Evolutionary conservation across 2,113 vertebrate genomes (phyloP).

Genomic region (Atractosteus spatula): DNA sequence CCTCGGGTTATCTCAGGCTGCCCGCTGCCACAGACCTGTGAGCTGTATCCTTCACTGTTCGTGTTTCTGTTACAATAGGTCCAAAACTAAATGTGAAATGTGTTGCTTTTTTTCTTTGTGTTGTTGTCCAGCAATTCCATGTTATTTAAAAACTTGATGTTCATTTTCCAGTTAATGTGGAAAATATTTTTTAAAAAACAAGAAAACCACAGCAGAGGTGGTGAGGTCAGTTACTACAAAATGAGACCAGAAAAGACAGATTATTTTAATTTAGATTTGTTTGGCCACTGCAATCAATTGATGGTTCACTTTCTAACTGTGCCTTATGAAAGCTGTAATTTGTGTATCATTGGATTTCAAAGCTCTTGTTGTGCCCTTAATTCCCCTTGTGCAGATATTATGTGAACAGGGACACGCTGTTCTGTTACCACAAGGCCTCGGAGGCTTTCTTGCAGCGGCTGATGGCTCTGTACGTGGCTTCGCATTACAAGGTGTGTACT

Average conservation of each 20-base stretch:
- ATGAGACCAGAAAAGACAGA: too few species aligned
- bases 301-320: too few species aligned
- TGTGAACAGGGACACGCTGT: constrained; percentile 93
- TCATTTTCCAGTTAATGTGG: too few species aligned
- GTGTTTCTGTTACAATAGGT: not conserved
- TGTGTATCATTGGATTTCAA: too few species aligned
- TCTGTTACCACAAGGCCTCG: constrained; percentile 95
- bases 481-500: constrained; percentile 88
- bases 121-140: not conserved
- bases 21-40: constrained; percentile 87
- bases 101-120: not conserved
- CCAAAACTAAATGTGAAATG: not conserved
- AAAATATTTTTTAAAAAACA: too few species aligned
- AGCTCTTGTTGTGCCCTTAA: constrained; percentile 56
- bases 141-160: too few species aligned
- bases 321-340: too few species aligned
- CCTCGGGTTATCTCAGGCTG: constrained; percentile 89
- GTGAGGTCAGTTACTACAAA: too few species aligned
- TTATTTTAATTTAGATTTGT: too few species aligned
- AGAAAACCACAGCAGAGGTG: too few species aligned
- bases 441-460: constrained; percentile 91
- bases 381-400: constrained; percentile 75
- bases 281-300: too few species aligned
- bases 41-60: constrained; percentile 83
- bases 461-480: constrained; percentile 96